Evolutionary conservation across 2,113 vertebrate species (phyloP), one percentile per base, ranked within the genome.

Genomic region (Ploceus nigricollis): DNA sequence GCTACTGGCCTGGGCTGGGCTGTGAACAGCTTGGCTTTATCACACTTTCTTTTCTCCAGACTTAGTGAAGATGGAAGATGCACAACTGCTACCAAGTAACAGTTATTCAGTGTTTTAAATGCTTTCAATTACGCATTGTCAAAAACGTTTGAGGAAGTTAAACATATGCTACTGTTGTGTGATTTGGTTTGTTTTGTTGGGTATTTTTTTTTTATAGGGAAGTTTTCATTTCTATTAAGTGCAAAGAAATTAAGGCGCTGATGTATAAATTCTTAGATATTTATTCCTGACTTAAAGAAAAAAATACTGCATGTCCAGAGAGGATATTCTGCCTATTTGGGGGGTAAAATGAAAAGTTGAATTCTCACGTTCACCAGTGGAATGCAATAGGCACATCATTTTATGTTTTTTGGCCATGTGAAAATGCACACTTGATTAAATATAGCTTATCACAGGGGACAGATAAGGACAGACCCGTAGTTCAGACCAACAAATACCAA

Each of bases 101-200:
- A 82, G 27, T 54, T 86, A 91, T 28, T 35, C 56, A 73, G 25
- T 31, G 54, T 33, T 90, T 76, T 37, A 94, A 85, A 86, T 80
- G 27, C 10, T 33, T 88, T 35, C 28, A 80, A 18, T 69, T 51
- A 30, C 8, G 5, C 65, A 39, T 56, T 82, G 28, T 63, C 70
- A 35, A 80, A 93, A 89, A 53, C 20, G 8, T 61, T 22, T 15
- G 37, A 45, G 24, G 33, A 85, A 76, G 65, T 39, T 2, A 71
- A 7, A 50, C 25, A 71, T 30, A 40, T 45, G 40, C 10, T 61
- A 9, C 31, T 64, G 15, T 60, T 71, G 60, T 63, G 57, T 22
- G 47, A 27, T 58, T 45, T 40, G 16, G 11, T 25, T 68, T 37
- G 37, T 44, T 77, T 44, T 37, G 21, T 16, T 70, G 7, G 4